Conservation (phyloP, 2,888 invertebrate genomes). For the Tipula vernalis region DNA sequence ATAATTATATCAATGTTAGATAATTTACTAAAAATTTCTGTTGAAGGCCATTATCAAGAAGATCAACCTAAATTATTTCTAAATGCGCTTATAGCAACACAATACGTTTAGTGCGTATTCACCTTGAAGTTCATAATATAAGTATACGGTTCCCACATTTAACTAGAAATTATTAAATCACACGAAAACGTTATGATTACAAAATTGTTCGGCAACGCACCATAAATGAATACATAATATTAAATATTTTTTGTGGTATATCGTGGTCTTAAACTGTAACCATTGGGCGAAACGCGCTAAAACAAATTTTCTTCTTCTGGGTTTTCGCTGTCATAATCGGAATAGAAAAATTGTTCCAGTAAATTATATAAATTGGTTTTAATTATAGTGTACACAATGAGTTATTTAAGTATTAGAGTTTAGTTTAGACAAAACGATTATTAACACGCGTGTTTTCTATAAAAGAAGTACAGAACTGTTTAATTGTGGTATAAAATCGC, state of each 20-base stretch:
- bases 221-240: background rate
- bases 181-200: background rate
- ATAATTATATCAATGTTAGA: background rate
- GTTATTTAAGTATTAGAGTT: background rate
- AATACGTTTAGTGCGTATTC: background rate
- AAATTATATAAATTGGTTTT: background rate
- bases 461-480: background rate
- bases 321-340: background rate
- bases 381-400: background rate
- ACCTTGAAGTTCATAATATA: background rate
- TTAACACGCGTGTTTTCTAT: background rate
- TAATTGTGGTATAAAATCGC: background rate
- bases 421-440: background rate
- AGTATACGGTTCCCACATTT: too few relatives aligned
- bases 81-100: background rate
- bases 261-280: background rate
- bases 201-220: background rate
- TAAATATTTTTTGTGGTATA: background rate
- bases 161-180: too few relatives aligned
- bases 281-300: background rate
- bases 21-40: background rate
- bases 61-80: background rate
- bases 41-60: background rate
- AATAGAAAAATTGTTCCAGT: background rate
- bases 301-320: background rate